These are phyloP conservation scores for Nasalis larvatus DNA, from an alignment of 2,113 vertebrate species.

Conservation along the genomic window DNA sequence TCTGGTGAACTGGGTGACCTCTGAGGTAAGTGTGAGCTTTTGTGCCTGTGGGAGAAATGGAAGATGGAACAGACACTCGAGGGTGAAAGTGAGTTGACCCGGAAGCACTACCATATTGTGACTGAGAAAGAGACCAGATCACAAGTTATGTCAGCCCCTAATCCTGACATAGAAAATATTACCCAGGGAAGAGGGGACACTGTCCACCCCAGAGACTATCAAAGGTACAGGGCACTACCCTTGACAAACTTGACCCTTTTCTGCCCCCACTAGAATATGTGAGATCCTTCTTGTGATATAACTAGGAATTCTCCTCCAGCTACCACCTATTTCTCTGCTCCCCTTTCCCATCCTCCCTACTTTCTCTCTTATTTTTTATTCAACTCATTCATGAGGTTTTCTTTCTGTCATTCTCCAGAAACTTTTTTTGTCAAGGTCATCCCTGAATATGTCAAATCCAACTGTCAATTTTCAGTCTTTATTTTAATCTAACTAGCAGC, in stretches of 20 bases:
- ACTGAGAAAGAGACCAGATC: neutral
- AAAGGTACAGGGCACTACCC: neutral
- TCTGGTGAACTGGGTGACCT: neutral
- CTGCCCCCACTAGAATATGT: neutral
- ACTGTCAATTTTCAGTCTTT: slow-evolving; percentile 42
- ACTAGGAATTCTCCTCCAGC: neutral
- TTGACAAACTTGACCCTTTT: neutral
- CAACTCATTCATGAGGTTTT: neutral
- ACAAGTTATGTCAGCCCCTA: neutral
- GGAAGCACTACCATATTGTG: neutral
- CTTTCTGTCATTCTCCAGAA: slow-evolving; percentile 9
- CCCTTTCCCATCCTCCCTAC: neutral
- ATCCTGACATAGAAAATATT: neutral
- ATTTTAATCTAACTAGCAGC: slow-evolving; percentile 44
- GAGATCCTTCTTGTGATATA: neutral
- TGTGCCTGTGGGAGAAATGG: neutral
- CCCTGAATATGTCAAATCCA: slow-evolving; percentile 11
- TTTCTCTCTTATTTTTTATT: neutral
- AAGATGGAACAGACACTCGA: neutral
- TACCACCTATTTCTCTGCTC: neutral
- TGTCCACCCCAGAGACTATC: neutral
- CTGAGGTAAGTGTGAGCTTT: neutral
- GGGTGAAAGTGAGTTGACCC: neutral
- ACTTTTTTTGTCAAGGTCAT: slow-evolving; percentile 40
- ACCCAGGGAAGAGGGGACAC: neutral